phyloP scores from a whole-genome alignment of 2,113 vertebrate species.

The Eptesicus fuscus region DNA sequence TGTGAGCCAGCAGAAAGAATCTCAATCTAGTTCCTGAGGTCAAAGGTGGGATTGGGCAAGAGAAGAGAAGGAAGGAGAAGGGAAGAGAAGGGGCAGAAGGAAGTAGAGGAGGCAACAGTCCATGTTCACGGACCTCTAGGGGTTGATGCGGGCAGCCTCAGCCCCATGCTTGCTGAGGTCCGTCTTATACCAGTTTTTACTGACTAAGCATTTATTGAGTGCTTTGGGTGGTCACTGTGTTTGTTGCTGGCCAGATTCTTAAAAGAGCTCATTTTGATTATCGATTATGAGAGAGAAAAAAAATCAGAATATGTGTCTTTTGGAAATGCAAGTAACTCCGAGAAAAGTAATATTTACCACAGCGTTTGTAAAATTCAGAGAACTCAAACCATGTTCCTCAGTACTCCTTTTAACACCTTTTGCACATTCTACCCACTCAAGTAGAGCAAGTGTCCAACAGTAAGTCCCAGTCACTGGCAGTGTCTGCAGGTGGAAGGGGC shows the following conservation, averaged over 20 bases:
- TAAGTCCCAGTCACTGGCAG: not conserved
- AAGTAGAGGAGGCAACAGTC: not conserved
- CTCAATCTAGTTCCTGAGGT: not conserved
- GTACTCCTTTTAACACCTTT: not conserved
- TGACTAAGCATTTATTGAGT: not conserved
- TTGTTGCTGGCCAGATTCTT: not conserved
- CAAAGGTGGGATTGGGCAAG: not conserved
- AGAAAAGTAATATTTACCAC: not conserved
- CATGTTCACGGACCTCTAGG: not conserved
- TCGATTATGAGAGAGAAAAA: not conserved
- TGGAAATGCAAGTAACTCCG: conserved; percentile 4
- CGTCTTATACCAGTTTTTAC: not conserved
- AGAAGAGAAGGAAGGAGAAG: no score
- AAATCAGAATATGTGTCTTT: not conserved
- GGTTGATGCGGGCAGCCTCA: not conserved
- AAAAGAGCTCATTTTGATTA: not conserved
- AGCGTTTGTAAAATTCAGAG: not conserved
- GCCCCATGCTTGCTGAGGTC: not conserved
- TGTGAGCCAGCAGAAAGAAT: not conserved
- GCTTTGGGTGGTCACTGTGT: not conserved
- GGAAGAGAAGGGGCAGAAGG: not conserved
- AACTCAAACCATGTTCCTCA: not conserved
- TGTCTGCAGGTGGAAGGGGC: not conserved
- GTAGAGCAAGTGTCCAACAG: not conserved
- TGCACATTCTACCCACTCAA: not conserved